Percentiles rank a stretch among this genome's conserved stretches.
Evolutionary conservation across 1,140 invertebrate genomes (phyloP).

Genomic region (Drosophila sechellia): DNA sequence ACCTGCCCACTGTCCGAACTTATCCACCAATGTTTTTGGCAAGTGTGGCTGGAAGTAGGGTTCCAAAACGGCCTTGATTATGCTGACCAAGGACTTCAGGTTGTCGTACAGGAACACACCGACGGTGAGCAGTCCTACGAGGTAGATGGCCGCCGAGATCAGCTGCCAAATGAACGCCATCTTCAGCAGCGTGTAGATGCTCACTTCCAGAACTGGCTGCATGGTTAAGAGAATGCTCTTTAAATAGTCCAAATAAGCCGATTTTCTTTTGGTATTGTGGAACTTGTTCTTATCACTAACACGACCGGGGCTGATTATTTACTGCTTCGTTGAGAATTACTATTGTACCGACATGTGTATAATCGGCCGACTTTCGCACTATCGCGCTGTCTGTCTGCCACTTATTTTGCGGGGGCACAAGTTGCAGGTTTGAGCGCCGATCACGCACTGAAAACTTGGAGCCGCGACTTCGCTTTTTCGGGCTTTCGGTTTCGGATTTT

Average conservation of each 20-base stretch:
- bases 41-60: slow-evolving; percentile 86
- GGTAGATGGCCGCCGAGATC: slow-evolving; percentile 60
- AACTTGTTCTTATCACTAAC: slow-evolving; percentile 32
- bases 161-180: slow-evolving; percentile 78
- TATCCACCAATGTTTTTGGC: slow-evolving; percentile 85
- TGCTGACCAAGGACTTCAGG: slow-evolving; percentile 85
- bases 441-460: slow-evolving; percentile 66
- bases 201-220: slow-evolving; percentile 68
- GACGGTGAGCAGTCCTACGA: slow-evolving; percentile 84
- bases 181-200: slow-evolving; percentile 64
- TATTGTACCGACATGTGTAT: slow-evolving; percentile 1
- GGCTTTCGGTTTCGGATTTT: slow-evolving; percentile 29
- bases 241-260: slow-evolving; percentile 12
- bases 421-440: slow-evolving; percentile 64
- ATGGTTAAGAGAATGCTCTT: slow-evolving; percentile 46
- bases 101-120: slow-evolving; percentile 85
- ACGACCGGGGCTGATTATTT: slow-evolving; percentile 16
- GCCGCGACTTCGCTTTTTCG: slow-evolving; percentile 23
- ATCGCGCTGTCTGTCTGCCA: slow-evolving; percentile 28
- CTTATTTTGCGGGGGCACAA: slow-evolving; percentile 47
- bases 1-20: slow-evolving; percentile 87
- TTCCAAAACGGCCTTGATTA: slow-evolving; percentile 85
- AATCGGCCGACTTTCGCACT: slow-evolving; percentile 14
- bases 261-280: slow-evolving; percentile 23
- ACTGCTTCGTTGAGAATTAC: slow-evolving; percentile 4